A percentile compares a stretch with the other conserved stretches of the same genome.
phyloP scores from a whole-genome alignment of 2,797 vertebrate genomes.

The Pitangus sulphuratus region DNA sequence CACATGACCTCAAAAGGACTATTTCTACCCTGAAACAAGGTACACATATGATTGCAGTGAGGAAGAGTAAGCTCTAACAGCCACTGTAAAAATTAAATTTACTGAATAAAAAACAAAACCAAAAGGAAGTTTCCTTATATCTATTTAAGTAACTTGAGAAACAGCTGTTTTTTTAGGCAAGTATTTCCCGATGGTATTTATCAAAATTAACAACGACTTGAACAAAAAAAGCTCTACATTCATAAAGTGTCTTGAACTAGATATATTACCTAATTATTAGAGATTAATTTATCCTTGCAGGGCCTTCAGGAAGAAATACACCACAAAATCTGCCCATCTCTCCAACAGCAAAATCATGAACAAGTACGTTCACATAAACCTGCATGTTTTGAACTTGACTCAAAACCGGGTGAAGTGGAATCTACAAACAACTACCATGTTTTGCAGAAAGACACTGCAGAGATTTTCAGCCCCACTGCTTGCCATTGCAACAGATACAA shows the following conservation, averaged over 20 bases:
- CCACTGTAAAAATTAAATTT: background rate
- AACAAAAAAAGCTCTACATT: background rate
- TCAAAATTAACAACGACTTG: background rate
- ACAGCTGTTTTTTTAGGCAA: background rate
- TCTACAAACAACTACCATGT: rapidly evolving
- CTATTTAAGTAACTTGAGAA: background rate
- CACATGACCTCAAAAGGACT: background rate
- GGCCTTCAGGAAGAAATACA: background rate
- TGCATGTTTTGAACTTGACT: background rate
- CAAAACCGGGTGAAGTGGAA: background rate
- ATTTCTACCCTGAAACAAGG: background rate
- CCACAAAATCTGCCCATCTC: background rate
- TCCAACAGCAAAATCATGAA: background rate
- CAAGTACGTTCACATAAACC: background rate
- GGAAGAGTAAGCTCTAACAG: background rate
- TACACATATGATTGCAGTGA: background rate
- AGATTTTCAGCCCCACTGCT: background rate
- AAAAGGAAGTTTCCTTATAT: background rate
- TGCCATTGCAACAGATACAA: background rate
- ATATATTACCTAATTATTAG: background rate
- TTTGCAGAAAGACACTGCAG: background rate
- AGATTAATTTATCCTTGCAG: background rate
- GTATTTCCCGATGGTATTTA: background rate
- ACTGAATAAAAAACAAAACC: background rate
- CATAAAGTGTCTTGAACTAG: background rate